Base-by-base conservation (phyloP, 2,113 vertebrate species). In the Hyperopisus bebe region DNA sequence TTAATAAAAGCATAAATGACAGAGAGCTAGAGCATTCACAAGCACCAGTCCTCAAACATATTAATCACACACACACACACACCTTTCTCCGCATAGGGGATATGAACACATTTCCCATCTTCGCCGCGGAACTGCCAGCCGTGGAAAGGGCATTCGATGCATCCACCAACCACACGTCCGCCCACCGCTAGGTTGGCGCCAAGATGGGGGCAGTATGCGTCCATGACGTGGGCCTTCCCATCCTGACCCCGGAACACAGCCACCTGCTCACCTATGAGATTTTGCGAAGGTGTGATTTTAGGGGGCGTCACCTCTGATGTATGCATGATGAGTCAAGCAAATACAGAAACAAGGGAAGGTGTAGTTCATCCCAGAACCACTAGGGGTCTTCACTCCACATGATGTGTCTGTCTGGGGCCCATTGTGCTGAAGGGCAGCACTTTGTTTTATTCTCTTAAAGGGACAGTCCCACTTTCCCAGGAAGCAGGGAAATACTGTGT, bases 131-230 rank as follows among this genome's bases (percentile, higher is more conserved):
- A 96, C 92, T 93, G 95, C 97, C 97, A 97, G 82, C 97, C 96
- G 0, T 97, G 97, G 90, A 96, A 97, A 0, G 96, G 97, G 85
- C 97, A 97, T 66, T 97, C 95, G 0, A 97, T 94, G 89, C 97
- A 97, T 50, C 87, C 91, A 21, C 96, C 97, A 44, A 95, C 90
- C 48, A 97, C 95, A 0, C 86, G 92, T 21, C 97, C 96, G 0
- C 97, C 96, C 0, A 96, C 93, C 0, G 95, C 93, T 42, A 97
- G 92, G 92, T 95, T 96, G 46, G 97, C 96, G 0, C 97, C 96
- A 2, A 97, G 94, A 88, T 96, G 97, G 2, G 97, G 97, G 89
- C 97, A 97, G 91, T 97, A 96, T 9, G 96, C 93, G 0, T 96
- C 95, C 4, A 96, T 77, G 48, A 96, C 96, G 0, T 94, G 92